These are phyloP conservation scores for Drosophila incognita DNA, from an alignment of 2,888 invertebrate genomes.

Conservation along the genomic window DNA sequence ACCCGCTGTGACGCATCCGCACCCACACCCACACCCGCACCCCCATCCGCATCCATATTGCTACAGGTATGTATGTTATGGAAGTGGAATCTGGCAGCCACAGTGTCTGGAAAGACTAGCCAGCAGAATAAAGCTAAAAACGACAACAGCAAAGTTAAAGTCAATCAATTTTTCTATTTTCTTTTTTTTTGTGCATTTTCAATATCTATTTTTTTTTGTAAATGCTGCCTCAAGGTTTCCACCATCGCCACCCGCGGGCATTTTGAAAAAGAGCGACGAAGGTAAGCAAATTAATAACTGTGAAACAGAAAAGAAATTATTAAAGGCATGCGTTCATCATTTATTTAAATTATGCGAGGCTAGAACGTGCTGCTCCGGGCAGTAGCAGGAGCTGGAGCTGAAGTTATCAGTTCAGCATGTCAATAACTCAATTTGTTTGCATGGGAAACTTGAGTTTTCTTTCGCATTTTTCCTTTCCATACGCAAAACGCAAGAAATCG, in stretches of 20 bases:
- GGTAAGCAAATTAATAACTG: constrained; percentile 75
- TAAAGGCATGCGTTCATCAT: constrained; percentile 71
- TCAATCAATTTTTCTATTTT: constrained; percentile 57
- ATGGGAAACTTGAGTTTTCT: constrained; percentile 8
- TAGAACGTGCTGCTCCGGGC: constrained; percentile 37
- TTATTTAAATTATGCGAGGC: constrained; percentile 76
- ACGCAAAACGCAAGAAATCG: constrained; percentile 69
- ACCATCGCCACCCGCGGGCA: constrained; percentile 83
- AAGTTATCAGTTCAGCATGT: constrained; percentile 44
- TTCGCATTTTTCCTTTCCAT: constrained; percentile 10
- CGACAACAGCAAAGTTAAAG: constrained; percentile 60
- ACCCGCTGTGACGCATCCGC: constrained; percentile 85
- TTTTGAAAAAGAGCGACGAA: constrained; percentile 84
- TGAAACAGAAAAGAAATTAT: constrained; percentile 55
- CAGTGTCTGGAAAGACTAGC: constrained; percentile 57
- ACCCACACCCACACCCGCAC: constrained; percentile 68
- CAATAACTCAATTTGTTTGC: constrained; percentile 80
- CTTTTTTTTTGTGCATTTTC: constrained; percentile 32
- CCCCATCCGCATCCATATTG: constrained; percentile 81
- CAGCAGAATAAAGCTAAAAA: constrained; percentile 12
- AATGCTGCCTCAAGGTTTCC: constrained; percentile 78
- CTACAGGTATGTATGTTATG: constrained; percentile 81
- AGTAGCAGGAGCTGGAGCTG: constrained; percentile 2
- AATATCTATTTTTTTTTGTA: constrained; percentile 45
- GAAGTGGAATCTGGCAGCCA: constrained; percentile 7